Conservation (phyloP, 2,113 vertebrate genomes). For the Cacatua alba region DNA sequence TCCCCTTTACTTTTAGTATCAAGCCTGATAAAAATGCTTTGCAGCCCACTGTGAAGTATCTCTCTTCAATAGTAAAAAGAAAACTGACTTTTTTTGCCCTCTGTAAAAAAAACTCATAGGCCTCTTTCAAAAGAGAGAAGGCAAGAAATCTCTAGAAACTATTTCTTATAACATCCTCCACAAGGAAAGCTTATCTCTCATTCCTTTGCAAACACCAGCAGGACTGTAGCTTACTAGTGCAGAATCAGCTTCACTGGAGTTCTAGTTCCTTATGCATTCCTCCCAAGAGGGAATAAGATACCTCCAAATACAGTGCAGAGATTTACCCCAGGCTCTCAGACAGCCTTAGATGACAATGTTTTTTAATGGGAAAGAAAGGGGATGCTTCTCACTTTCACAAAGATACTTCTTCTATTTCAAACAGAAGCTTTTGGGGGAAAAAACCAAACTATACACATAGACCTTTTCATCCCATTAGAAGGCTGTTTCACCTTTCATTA, state of each 20-base stretch:
- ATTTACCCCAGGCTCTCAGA: not conserved
- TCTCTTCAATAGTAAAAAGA: not conserved
- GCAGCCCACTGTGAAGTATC: not conserved
- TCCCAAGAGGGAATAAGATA: not conserved
- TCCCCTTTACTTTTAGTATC: constrained; percentile 42
- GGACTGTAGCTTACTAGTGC: not conserved
- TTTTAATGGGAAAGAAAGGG: not conserved
- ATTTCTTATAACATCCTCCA: not conserved
- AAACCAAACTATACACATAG: not conserved
- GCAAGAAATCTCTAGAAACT: constrained; percentile 11
- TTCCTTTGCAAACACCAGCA: not conserved
- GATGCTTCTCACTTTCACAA: not conserved
- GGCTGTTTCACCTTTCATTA: not conserved
- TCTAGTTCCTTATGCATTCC: not conserved
- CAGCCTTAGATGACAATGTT: not conserved
- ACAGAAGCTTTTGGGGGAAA: not conserved
- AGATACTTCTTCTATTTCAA: not conserved
- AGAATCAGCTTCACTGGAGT: not conserved
- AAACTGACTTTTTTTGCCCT: constrained; percentile 3
- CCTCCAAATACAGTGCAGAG: not conserved
- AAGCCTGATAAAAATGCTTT: constrained; percentile 38
- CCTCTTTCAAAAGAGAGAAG: constrained; percentile 6
- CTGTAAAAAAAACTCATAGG: not conserved
- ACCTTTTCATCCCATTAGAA: not conserved
- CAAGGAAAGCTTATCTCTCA: not conserved